These are phyloP conservation scores for Urosaurus nigricauda DNA, from an alignment of 2,797 vertebrate genomes.

Conservation along the genomic window DNA sequence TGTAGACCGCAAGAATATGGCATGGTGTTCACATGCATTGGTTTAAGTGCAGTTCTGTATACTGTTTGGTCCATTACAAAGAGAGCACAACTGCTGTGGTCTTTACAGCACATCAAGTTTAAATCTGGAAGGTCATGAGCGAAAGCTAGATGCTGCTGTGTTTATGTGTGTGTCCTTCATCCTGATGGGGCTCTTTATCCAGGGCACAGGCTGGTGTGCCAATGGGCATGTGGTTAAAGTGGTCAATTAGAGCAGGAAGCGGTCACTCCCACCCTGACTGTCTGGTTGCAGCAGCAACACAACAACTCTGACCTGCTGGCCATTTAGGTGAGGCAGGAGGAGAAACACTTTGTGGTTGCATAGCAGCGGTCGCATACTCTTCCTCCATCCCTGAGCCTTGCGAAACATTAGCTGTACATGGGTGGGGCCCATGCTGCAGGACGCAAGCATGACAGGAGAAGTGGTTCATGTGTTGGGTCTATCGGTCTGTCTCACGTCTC, in stretches of 20 bases:
- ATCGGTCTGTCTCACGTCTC: background rate
- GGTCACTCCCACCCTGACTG: background rate
- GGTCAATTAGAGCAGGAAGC: background rate
- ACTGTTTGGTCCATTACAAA: too few relatives aligned
- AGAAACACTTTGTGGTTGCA: background rate
- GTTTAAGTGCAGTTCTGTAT: background rate
- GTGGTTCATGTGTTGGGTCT: background rate
- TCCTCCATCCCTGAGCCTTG: background rate
- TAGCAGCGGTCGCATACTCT: background rate
- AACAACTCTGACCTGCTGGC: background rate
- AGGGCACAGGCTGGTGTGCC: background rate
- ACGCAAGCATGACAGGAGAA: background rate
- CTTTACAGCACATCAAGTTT: background rate
- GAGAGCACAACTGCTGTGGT: background rate
- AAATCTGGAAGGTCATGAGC: background rate
- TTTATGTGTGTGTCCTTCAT: background rate
- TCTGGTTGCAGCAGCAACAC: background rate
- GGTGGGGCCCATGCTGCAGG: background rate
- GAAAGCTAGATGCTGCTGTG: background rate
- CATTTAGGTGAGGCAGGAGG: background rate
- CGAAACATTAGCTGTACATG: too few relatives aligned
- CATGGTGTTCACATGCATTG: background rate
- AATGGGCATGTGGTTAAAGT: background rate
- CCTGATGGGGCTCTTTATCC: constrained; percentile 10
- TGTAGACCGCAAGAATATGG: background rate